Percentiles rank a stretch among this genome's conserved stretches.
Evolutionary conservation across 2,113 vertebrate genomes (phyloP).

Genomic region (Bettongia penicillata): DNA sequence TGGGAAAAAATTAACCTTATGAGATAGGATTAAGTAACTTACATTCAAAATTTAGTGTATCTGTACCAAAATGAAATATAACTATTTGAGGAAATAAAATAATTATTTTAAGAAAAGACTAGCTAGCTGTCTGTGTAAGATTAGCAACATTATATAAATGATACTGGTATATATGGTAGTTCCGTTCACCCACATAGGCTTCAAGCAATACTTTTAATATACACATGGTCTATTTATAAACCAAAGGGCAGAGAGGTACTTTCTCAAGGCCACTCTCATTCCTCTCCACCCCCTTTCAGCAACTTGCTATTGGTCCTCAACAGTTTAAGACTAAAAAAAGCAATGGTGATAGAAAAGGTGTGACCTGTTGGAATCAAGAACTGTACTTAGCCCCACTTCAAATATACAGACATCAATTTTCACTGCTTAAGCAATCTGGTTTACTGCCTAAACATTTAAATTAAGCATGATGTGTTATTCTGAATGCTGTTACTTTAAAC

Average conservation of each 20-base stretch:
- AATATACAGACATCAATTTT: constrained; percentile 11
- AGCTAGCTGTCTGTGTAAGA: not conserved
- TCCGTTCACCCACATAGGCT: constrained; percentile 43
- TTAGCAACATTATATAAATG: constrained; percentile 48
- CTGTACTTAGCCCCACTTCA: constrained; percentile 14
- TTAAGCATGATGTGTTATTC: constrained; percentile 33
- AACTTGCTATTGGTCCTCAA: constrained; percentile 46
- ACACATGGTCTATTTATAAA: constrained; percentile 63
- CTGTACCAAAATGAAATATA: not conserved
- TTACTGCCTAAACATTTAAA: constrained; percentile 31
- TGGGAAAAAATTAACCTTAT: constrained; percentile 14
- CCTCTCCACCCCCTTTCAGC: constrained; percentile 14
- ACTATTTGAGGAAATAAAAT: not conserved
- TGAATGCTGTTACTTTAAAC: constrained; percentile 44
- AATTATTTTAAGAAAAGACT: not conserved
- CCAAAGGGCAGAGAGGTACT: constrained; percentile 52
- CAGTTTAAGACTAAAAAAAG: constrained; percentile 43
- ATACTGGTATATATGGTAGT: constrained; percentile 4
- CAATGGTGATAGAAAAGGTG: not conserved
- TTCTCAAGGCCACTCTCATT: constrained; percentile 52
- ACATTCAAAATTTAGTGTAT: not conserved
- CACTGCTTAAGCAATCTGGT: constrained; percentile 13
- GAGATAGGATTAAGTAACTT: not conserved
- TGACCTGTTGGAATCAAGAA: constrained; percentile 9
- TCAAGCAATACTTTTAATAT: constrained; percentile 42